A percentile compares a stretch with the other conserved stretches of the same genome.
Evolutionary conservation across 2,797 vertebrate species (phyloP).

Genomic region (Etheostoma perlongum): DNA sequence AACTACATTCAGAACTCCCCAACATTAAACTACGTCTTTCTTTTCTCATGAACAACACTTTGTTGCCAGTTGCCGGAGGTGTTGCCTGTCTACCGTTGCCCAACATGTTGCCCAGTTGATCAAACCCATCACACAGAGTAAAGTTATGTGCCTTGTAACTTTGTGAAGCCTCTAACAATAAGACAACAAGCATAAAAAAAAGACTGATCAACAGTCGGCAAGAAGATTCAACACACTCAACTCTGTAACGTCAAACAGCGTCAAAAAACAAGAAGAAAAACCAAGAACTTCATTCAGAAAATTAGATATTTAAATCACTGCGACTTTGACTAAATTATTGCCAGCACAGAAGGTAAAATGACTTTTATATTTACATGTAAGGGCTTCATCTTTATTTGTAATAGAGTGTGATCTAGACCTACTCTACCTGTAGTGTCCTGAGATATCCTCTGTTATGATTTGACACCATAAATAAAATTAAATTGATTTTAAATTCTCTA

Average conservation of each 20-base stretch:
- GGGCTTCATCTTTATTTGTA: background rate
- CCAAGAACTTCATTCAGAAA: conserved; percentile 7
- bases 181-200: conserved; percentile 10
- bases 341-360: background rate
- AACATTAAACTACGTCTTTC: background rate
- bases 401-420: no score
- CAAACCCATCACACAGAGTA: background rate
- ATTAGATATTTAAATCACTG: background rate
- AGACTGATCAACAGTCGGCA: conserved; percentile 75
- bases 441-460: no score
- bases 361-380: conserved; percentile 28
- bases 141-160: conserved; percentile 57
- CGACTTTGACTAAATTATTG: conserved; percentile 17
- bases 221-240: conserved; percentile 24
- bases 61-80: background rate
- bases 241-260: conserved; percentile 14
- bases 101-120: conserved; percentile 1
- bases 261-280: conserved; percentile 8
- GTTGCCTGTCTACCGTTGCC: background rate
- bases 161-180: conserved; percentile 23
- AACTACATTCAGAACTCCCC: background rate
- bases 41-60: background rate
- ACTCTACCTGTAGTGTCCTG: no score
- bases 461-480: no score
- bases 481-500: background rate